These are phyloP conservation scores for Tethya wilhelma DNA, from an alignment of 37 sponge, comb jelly and placozoan genomes.

Conservation along the genomic window DNA sequence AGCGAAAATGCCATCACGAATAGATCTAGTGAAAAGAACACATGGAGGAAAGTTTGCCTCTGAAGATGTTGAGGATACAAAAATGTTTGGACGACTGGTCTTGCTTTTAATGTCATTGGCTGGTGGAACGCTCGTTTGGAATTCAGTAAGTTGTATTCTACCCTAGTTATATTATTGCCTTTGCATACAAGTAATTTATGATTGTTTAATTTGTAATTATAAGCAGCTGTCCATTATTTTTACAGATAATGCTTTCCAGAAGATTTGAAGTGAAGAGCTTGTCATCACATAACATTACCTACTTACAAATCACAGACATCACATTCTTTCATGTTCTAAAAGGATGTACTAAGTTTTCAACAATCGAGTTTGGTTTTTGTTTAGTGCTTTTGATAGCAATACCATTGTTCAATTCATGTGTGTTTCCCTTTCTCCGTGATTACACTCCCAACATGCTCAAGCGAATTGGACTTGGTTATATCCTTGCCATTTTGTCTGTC, in stretches of 20 bases:
- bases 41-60: constrained; percentile 37
- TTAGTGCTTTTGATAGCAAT: constrained; percentile 4
- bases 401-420: background rate
- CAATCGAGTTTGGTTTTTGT: background rate
- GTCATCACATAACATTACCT: no score
- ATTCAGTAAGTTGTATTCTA: constrained; percentile 24
- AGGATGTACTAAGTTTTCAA: background rate
- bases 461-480: constrained; percentile 18
- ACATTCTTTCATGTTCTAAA: no score
- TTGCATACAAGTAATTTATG: no score
- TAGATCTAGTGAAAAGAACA: constrained; percentile 29
- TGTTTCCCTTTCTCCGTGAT: constrained; percentile 28
- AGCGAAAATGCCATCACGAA: background rate
- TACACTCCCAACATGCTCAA: constrained; percentile 35
- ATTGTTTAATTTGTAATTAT: no score
- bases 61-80: constrained; percentile 40
- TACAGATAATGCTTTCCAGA: no score
- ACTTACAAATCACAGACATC: no score
- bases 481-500: background rate
- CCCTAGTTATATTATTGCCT: no score
- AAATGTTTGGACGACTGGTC: constrained; percentile 23
- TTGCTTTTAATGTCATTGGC: background rate
- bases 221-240: no score
- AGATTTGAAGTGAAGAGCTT: no score
- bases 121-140: constrained; percentile 1